phyloP scores from a whole-genome alignment of 2,113 vertebrate genomes.

The Labeo catla region DNA sequence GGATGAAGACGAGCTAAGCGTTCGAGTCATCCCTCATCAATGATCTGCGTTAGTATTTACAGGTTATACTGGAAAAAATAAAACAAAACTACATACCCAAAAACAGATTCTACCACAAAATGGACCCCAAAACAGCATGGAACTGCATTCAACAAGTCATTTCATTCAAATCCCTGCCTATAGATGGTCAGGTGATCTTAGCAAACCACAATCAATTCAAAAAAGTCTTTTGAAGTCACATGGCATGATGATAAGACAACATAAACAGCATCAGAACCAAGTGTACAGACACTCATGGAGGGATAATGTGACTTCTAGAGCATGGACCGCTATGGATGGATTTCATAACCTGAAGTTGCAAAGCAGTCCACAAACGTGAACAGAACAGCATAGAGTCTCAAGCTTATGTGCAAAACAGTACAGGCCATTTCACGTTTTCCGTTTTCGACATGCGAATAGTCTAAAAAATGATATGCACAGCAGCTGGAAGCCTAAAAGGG shows the following conservation, averaged over 20 bases:
- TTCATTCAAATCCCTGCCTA: constrained; percentile 25
- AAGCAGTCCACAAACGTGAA: constrained; percentile 65
- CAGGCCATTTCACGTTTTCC: constrained; percentile 65
- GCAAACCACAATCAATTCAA: neutral
- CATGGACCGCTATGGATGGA: constrained; percentile 40
- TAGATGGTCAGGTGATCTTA: constrained; percentile 22
- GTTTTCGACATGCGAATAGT: constrained; percentile 62
- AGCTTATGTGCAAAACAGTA: constrained; percentile 75
- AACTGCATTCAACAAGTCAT: constrained; percentile 60
- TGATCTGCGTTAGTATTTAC: constrained; percentile 49
- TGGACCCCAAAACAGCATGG: constrained; percentile 58
- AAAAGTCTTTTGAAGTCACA: constrained; percentile 40
- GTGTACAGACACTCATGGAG: constrained; percentile 57
- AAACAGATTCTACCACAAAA: constrained; percentile 64
- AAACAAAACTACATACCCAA: constrained; percentile 58
- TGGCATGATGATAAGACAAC: constrained; percentile 64
- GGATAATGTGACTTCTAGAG: constrained; percentile 39
- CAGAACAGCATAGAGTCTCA: constrained; percentile 70
- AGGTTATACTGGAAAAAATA: constrained; percentile 36
- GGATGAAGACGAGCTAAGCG: constrained; percentile 28
- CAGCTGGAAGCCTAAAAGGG: constrained; percentile 37
- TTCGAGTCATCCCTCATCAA: constrained; percentile 19
- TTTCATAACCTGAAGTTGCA: constrained; percentile 74
- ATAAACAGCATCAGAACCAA: constrained; percentile 60
- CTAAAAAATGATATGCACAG: constrained; percentile 46